Base-by-base conservation (phyloP, 2,797 vertebrate species). In the Botia almorhae region DNA sequence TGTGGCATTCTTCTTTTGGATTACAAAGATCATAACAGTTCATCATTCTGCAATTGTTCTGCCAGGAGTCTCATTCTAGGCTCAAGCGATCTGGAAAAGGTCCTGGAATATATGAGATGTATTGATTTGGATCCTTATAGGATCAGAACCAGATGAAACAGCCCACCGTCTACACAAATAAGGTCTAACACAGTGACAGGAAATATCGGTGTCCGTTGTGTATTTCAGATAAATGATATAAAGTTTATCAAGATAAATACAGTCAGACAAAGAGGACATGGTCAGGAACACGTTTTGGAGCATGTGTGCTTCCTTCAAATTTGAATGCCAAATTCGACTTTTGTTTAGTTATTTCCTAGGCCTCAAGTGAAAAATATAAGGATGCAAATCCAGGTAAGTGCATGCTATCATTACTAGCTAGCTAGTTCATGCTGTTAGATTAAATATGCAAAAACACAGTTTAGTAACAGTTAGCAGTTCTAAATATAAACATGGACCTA, bases 91-190 rank as follows among this genome's bases (percentile, higher is more conserved):
- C 61, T 71, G 64, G 17, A 33, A 21, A 51, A 80, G 58, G 26
- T 29, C 68, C 83, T 78, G 72, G 53, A 82, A 56, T 64, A 77
- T 72, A 55, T 58, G 48, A 58, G 51, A 50, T 72, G 21, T 87
- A 91, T 88, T 81, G 85, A 91, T 88, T 83, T 81, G 65, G 65
- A 14, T 68, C 69, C 17, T 55, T 73, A 74, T 14, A 11, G 7
- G 63, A 73, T 80, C 71, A 74, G 53, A 84, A 67, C 64, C 60
- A 80, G 81, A 83, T 82, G 78, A 81, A 53, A 36, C n/a, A 69
- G 26, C 16, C 60, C 33, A 46, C 23, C 56, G 65, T 69, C 81
- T 61, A 76, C 43, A 69, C 46, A 69, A 69, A 78, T 74, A 74
- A 69, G 61, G 80, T 78, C 78, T 74, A 8, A 19, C 82, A 78